Percentiles rank a stretch among this genome's conserved stretches.
These are phyloP conservation scores for Cremastobaeus sp. DNA, from an alignment of 2,888 invertebrate genomes.

Conservation along the genomic window DNA sequence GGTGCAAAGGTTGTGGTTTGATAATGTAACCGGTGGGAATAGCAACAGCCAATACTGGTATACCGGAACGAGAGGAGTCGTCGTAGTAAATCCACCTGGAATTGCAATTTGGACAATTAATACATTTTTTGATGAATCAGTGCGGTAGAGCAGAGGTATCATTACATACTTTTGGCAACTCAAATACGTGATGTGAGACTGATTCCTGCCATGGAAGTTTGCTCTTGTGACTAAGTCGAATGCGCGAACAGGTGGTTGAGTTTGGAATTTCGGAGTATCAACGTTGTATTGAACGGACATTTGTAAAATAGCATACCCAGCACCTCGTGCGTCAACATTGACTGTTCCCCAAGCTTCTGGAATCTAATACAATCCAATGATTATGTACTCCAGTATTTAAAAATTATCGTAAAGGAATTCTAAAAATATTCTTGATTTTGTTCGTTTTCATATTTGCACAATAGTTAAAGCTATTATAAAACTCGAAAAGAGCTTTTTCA, in stretches of 20 bases:
- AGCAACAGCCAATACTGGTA: constrained; percentile 91
- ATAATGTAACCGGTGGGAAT: constrained; percentile 95
- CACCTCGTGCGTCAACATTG: constrained; percentile 93
- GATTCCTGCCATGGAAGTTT: constrained; percentile 91
- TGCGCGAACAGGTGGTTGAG: constrained; percentile 88
- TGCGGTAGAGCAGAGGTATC: no score
- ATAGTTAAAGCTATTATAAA: no score
- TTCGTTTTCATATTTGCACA: not conserved
- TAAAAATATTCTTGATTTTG: not conserved
- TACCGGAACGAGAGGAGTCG: constrained; percentile 90
- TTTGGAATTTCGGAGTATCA: constrained; percentile 90
- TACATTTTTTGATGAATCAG: no score
- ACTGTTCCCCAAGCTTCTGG: constrained; percentile 97
- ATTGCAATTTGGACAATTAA: constrained; percentile 6
- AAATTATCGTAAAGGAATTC: not conserved
- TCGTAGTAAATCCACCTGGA: constrained; percentile 87
- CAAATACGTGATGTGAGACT: constrained; percentile 92
- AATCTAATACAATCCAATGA: constrained; percentile 80
- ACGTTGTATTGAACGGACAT: constrained; percentile 96
- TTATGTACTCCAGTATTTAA: not conserved
- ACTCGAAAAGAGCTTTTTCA: no score
- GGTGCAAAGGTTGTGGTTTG: constrained; percentile 93
- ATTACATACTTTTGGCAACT: constrained; percentile 83
- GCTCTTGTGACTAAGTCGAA: constrained; percentile 88
- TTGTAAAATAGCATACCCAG: constrained; percentile 96